Conservation (phyloP, 2,113 vertebrate genomes). For the Colaptes auratus region DNA sequence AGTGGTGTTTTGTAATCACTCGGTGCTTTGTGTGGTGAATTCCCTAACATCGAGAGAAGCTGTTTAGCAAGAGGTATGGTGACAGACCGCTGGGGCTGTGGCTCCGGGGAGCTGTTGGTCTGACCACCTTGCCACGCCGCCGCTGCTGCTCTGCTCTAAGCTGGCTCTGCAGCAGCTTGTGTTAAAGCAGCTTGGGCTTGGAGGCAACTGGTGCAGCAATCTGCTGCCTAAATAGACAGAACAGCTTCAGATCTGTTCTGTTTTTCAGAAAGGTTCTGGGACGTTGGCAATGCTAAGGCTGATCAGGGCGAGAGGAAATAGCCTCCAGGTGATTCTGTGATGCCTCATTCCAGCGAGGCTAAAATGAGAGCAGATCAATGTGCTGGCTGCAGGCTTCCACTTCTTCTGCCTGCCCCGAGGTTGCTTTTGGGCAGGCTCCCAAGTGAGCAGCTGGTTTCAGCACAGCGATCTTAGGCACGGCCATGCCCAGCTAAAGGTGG, state of each 20-base stretch:
- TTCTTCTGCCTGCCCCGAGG: background rate
- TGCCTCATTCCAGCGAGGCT: background rate
- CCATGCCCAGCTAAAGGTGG: background rate
- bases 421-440: background rate
- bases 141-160: background rate
- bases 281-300: background rate
- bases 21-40: background rate
- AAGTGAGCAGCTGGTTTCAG: background rate
- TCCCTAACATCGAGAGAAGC: background rate
- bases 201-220: background rate
- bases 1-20: background rate
- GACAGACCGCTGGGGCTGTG: background rate
- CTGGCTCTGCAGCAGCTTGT: background rate
- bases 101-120: background rate
- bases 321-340: too few species aligned
- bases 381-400: background rate
- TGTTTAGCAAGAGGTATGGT: background rate
- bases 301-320: too few species aligned
- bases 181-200: background rate
- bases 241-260: background rate
- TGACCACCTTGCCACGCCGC: background rate
- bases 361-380: background rate
- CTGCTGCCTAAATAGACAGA: background rate
- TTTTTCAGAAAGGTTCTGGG: background rate
- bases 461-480: background rate